These are phyloP conservation scores for Podarcis muralis DNA, from an alignment of 2,113 vertebrate species.

Conservation along the genomic window DNA sequence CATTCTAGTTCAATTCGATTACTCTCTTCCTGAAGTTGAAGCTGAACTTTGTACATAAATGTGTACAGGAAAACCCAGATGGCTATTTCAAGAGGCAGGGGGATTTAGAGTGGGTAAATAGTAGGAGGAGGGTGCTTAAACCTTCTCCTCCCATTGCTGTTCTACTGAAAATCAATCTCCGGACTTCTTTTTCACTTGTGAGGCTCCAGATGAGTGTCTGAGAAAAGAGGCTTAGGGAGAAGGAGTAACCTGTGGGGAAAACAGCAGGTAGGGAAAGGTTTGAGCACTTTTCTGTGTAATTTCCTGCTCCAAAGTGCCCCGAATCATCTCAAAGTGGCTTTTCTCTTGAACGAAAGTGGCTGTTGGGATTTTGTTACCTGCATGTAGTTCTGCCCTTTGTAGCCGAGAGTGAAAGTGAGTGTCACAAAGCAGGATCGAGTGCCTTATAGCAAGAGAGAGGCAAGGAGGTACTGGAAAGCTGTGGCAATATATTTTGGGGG, in stretches of 20 bases:
- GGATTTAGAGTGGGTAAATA: not conserved
- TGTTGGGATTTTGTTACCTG: not conserved
- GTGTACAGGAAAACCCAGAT: not conserved
- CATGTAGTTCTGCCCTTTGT: not conserved
- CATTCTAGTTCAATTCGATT: not conserved
- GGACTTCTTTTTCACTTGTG: not conserved
- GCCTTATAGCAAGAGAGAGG: not conserved
- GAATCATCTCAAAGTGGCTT: not conserved
- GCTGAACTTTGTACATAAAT: not conserved
- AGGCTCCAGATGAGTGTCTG: not conserved
- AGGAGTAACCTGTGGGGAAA: not conserved
- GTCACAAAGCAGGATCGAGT: not conserved
- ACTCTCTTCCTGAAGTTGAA: not conserved
- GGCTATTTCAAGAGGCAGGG: not conserved
- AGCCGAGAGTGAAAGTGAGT: not conserved
- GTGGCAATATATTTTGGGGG: not conserved
- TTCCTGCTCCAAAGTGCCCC: not conserved
- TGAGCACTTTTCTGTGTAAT: not conserved
- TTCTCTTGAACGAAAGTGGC: not conserved
- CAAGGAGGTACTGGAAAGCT: not conserved
- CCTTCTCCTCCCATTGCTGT: not conserved
- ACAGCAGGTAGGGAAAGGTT: not conserved
- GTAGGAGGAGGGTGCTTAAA: not conserved
- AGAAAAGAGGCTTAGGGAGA: not conserved
- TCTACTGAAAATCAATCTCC: not conserved